These are phyloP conservation scores for Tipula helvola DNA, from an alignment of 2,888 invertebrate genomes.

Conservation along the genomic window DNA sequence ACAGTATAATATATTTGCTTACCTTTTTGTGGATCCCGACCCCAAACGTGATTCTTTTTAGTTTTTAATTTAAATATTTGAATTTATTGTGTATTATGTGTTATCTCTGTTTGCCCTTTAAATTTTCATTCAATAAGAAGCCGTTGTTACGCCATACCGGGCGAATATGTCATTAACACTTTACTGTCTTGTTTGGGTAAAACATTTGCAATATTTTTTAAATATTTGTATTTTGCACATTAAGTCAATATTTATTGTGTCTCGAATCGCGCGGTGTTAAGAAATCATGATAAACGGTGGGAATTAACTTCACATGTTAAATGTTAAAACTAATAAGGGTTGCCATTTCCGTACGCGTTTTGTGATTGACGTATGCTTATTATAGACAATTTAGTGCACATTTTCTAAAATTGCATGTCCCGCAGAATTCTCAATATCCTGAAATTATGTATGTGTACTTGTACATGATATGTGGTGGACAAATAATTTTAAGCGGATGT, in stretches of 20 bases:
- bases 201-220: neutral
- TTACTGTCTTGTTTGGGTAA: neutral
- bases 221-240: neutral
- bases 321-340: neutral
- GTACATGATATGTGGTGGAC: neutral
- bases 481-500: neutral
- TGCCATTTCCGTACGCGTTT: neutral
- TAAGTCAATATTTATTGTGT: neutral
- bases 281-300: neutral
- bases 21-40: neutral
- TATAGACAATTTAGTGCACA: neutral
- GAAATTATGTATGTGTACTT: neutral
- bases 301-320: too few relatives aligned
- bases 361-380: neutral
- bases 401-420: too few relatives aligned
- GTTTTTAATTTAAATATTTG: neutral
- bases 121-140: neutral
- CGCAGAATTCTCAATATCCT: too few relatives aligned
- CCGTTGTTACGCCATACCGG: neutral
- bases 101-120: neutral
- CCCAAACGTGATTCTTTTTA: neutral
- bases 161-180: neutral
- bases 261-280: neutral
- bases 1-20: neutral
- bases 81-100: neutral